Percentiles rank a stretch among this genome's conserved stretches.
These are phyloP conservation scores for Psilanteris sp. DNA, from an alignment of 1,140 invertebrate genomes.

Conservation along the genomic window DNA sequence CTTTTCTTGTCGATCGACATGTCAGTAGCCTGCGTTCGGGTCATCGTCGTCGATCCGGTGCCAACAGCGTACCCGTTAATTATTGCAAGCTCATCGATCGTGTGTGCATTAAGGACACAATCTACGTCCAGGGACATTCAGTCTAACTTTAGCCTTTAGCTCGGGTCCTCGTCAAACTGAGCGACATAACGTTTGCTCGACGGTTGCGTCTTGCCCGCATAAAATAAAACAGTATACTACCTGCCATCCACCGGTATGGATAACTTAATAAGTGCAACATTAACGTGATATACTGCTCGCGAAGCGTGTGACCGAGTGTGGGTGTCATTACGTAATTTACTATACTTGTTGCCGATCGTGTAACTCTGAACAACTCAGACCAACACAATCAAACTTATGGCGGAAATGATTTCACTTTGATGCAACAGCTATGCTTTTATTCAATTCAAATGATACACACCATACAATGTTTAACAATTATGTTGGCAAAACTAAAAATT, in stretches of 20 bases:
- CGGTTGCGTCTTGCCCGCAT: slow-evolving; percentile 66
- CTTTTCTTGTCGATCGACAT: slow-evolving; percentile 31
- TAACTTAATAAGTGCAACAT: slow-evolving; percentile 69
- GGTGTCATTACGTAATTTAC: slow-evolving; percentile 52
- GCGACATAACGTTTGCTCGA: slow-evolving; percentile 61
- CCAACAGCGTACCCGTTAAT: slow-evolving; percentile 67
- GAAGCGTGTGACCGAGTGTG: slow-evolving; percentile 47
- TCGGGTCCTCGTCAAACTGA: slow-evolving; percentile 66
- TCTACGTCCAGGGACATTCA: slow-evolving; percentile 76
- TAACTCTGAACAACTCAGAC: slow-evolving; percentile 4
- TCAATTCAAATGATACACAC: too few relatives aligned
- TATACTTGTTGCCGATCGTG: slow-evolving; percentile 9
- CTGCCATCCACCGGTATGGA: slow-evolving; percentile 70
- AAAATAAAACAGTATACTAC: slow-evolving; percentile 74
- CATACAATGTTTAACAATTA: too few relatives aligned
- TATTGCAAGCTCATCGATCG: slow-evolving; percentile 73
- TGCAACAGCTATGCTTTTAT: too few relatives aligned
- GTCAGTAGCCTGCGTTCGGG: slow-evolving; percentile 54
- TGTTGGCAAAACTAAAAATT: too few relatives aligned
- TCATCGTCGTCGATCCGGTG: slow-evolving; percentile 64
- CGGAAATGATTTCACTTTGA: slow-evolving; percentile 1
- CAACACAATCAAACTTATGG: background rate
- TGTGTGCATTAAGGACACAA: slow-evolving; percentile 73
- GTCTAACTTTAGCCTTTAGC: slow-evolving; percentile 79
- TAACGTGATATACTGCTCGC: slow-evolving; percentile 46